A percentile compares a stretch with the other conserved stretches of the same genome.
Evolutionary conservation across 2,113 vertebrate genomes (phyloP).

Genomic region (Rhinolophus sinicus): DNA sequence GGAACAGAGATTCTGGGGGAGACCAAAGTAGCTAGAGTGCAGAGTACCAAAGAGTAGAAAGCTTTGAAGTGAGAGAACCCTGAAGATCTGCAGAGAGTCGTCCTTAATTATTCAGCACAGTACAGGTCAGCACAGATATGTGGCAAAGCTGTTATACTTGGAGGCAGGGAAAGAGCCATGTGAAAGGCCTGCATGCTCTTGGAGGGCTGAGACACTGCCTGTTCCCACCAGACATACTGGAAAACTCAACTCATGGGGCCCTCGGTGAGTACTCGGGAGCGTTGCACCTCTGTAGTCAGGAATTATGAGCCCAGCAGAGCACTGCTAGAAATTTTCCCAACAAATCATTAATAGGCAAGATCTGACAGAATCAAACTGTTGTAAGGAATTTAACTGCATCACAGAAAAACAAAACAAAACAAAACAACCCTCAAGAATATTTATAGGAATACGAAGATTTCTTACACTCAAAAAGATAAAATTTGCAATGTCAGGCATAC

Average conservation of each 20-base stretch:
- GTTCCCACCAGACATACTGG: neutral
- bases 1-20: too few species aligned
- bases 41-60: neutral
- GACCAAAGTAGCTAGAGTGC: neutral
- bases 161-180: neutral
- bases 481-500: neutral
- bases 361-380: neutral
- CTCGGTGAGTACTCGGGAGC: too few species aligned
- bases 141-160: neutral
- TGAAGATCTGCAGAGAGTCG: neutral
- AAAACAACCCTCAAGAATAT: neutral
- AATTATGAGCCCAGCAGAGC: neutral
- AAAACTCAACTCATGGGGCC: neutral
- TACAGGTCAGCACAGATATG: too few species aligned
- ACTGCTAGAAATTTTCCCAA: neutral
- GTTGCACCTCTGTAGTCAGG: neutral
- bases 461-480: neutral
- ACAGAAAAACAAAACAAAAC: too few species aligned
- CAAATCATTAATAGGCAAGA: neutral
- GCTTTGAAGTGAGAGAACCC: neutral
- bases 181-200: neutral
- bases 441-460: neutral
- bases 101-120: neutral
- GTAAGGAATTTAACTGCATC: neutral
- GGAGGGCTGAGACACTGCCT: neutral